Conservation (phyloP, 1,140 invertebrate species). For the Aphidius gifuensis region DNA sequence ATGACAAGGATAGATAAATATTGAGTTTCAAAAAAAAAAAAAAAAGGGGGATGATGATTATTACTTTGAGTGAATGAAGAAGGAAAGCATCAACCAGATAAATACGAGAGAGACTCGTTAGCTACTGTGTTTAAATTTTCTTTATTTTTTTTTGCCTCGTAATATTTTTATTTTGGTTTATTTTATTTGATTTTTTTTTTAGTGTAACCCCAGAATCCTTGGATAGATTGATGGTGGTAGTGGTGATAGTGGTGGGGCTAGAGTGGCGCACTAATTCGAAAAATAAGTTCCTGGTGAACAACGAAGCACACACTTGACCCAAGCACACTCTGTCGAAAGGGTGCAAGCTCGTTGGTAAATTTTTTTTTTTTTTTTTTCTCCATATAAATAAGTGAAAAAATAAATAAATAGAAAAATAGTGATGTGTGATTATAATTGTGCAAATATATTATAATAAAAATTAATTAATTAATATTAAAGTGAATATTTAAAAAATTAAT, state of each 20-base stretch:
- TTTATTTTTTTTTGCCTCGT: too few species aligned
- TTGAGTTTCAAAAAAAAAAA: constrained; percentile 11
- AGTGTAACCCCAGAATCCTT: background rate
- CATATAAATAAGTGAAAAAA: background rate
- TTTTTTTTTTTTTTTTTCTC: background rate
- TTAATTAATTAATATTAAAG: background rate
- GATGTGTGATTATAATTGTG: background rate
- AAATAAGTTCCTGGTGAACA: constrained; percentile 39
- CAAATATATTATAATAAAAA: background rate
- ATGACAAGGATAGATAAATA: background rate
- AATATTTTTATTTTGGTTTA: background rate
- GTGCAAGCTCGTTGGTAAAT: constrained; percentile 20
- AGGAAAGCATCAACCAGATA: background rate
- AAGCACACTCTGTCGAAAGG: constrained; percentile 50
- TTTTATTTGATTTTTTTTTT: too few species aligned
- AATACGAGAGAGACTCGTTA: constrained; percentile 18
- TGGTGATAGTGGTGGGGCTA: constrained; percentile 26
- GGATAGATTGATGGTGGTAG: constrained; percentile 21
- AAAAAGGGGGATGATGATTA: constrained; percentile 18
- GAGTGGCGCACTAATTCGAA: constrained; percentile 49
- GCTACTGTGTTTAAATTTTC: too few species aligned
- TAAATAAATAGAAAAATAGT: background rate
- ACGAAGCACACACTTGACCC: constrained; percentile 51
- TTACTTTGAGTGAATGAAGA: constrained; percentile 7
- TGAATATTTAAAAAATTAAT: constrained; percentile 2